Evolutionary conservation across 2,797 vertebrate species (phyloP), one percentile per base, ranked within the genome.

Genomic region (Pseudocheirus occidentalis): DNA sequence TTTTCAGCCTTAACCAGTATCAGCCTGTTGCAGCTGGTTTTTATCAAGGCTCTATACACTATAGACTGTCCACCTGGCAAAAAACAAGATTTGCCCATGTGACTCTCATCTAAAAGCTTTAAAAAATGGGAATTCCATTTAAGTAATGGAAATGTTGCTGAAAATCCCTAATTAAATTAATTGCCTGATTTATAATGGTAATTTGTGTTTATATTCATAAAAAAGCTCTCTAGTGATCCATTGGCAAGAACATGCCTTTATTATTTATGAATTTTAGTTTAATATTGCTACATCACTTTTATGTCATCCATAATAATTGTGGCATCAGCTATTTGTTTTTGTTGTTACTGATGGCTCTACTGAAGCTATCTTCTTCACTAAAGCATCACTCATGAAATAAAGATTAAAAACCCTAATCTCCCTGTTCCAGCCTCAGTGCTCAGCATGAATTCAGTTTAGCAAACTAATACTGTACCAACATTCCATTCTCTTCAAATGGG

Each of bases 61-160:
- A 92, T 95, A 98, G 98, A 98, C 97, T 93, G 97, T 99, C 99
- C 99, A 99, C 99, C 99, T 99, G 99, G 99, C 99, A 99, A 99
- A 87, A 55, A 99, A 99, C 99, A 99, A 99, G 98, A 99, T 98
- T 98, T 98, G 97, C 96, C 95, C 96, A 97, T 96, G 96, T 98
- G 99, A 99, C 99, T 98, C 98, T 95, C 98, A 91, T 96, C 97
- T 98, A 98, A 99, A 99, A 98, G 98, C 97, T 98, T 99, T 98
- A 98, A 98, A 98, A 98, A 95, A 96, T 14, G 92, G 94, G 73
- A 97, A 94, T 97, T 96, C 94, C 97, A 97, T 96, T 97, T 91
- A 97, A 98, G 96, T 81, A 97, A 97, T 94, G 96, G 96, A 95
- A 97, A 97, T 97, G 93, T 97, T 97, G 95, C 95, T 95, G 91